phyloP scores from a whole-genome alignment of 2,888 invertebrate species.

The Agrochola circellaris region DNA sequence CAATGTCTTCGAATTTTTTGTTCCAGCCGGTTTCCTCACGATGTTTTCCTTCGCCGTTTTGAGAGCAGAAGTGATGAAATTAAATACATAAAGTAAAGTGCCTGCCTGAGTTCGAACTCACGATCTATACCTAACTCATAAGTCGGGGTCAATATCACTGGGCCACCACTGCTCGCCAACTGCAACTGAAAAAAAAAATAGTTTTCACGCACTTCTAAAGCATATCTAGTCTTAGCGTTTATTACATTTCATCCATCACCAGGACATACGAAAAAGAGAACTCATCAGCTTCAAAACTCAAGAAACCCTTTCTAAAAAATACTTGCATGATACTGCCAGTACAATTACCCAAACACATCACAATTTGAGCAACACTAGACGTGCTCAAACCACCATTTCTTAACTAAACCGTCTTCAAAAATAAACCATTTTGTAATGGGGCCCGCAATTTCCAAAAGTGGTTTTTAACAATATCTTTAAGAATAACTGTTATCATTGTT shows the following conservation, averaged over 20 bases:
- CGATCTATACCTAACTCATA: too few relatives aligned
- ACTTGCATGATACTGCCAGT: not conserved
- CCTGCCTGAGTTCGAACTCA: too few relatives aligned
- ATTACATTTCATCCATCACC: not conserved
- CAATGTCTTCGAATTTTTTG: too few relatives aligned
- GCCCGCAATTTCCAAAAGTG: conserved; percentile 52
- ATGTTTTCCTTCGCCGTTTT: too few relatives aligned
- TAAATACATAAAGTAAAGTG: too few relatives aligned
- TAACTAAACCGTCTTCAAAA: conserved; percentile 47
- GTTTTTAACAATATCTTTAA: conserved; percentile 54
- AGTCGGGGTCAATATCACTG: too few relatives aligned
- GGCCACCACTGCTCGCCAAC: too few relatives aligned
- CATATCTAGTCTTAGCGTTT: not conserved
- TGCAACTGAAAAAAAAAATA: too few relatives aligned
- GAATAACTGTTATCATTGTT: conserved; percentile 14
- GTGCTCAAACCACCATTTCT: conserved; percentile 39
- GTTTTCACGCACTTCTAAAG: not conserved
- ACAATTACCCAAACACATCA: conserved; percentile 29
- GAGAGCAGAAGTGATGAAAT: too few relatives aligned
- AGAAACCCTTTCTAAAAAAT: not conserved
- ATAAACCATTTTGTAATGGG: conserved; percentile 43
- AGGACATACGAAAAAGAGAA: not conserved
- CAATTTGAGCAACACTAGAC: conserved; percentile 19
- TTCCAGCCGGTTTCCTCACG: too few relatives aligned
- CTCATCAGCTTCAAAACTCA: not conserved